phyloP scores from a whole-genome alignment of 64 coral and sea anemone genomes.

The Pachyseris speciosa region DNA sequence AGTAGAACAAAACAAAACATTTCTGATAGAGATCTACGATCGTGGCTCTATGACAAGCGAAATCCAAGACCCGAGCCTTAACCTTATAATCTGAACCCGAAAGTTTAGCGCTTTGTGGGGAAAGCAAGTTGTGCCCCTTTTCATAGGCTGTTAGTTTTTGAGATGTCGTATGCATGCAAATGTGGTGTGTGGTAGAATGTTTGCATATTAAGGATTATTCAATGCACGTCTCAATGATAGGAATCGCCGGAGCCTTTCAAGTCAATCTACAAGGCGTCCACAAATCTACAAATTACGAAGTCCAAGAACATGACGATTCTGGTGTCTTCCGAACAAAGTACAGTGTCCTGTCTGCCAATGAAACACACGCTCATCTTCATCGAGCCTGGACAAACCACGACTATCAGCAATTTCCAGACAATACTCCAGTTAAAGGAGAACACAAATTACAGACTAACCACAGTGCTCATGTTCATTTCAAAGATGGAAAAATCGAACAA shows the following conservation, averaged over 20 bases:
- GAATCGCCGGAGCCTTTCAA: constrained; percentile 82
- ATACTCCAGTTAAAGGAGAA: constrained; percentile 53
- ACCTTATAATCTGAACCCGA: too few species aligned
- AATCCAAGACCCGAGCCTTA: too few species aligned
- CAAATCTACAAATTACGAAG: not conserved
- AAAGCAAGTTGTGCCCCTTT: too few species aligned
- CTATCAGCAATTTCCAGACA: constrained; percentile 73
- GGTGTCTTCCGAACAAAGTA: constrained; percentile 80
- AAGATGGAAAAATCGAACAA: constrained; percentile 33
- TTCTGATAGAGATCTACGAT: too few species aligned
- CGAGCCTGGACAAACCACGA: constrained; percentile 84
- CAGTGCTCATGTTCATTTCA: constrained; percentile 15
- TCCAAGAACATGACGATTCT: constrained; percentile 87
- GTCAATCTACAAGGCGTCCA: constrained; percentile 37
- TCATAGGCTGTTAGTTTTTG: too few species aligned
- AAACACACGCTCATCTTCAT: constrained; percentile 52
- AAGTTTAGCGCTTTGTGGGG: too few species aligned
- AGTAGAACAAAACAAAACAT: too few species aligned
- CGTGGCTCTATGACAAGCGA: too few species aligned
- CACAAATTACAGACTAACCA: constrained; percentile 64
- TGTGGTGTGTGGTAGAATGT: too few species aligned
- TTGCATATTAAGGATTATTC: too few species aligned
- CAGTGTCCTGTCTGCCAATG: constrained; percentile 34
- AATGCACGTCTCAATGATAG: too few species aligned
- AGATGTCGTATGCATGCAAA: too few species aligned